Base-by-base conservation (phyloP, 2,797 vertebrate species). In the Lutjanus campechanus region DNA sequence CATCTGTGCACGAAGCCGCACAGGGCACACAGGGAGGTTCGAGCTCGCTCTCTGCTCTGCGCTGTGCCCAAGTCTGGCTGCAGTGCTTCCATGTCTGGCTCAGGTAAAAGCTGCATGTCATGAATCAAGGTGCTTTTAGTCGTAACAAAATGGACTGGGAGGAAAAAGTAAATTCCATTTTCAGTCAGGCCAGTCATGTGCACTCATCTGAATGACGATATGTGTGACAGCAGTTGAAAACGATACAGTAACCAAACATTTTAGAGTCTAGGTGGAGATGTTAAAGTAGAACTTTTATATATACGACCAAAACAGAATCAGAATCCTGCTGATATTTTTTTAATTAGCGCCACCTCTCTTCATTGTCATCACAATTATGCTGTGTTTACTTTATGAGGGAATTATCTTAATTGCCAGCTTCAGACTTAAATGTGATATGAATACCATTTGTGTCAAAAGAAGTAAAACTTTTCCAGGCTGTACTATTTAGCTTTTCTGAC, bases 91-190 rank as follows among this genome's bases (percentile, higher is more conserved):
- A 50, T n/a, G 29, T 58, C 25, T 36, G 46, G 49, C 68, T 73
- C 58, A 50, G 44, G 63, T 62, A n/a, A 61, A 84, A 63, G 43
- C 61, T 61, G 47, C 44, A 67, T 67, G 70, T 59, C 49, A 63
- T 40, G 7, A 29, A 73, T 76, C 63, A 50, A 51, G 63, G 64
- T 70, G 72, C 65, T 79, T 58, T 62, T 47, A 58, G 56, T 59
- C 61, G 16, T 47, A 55, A 77, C 43, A 79, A 73, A 72, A 73
- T 54, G 29, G 68, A 81, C 61, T 46, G 8, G 1, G 51, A 19
- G 40, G 16, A n/a, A 36, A 25, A 59, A 50, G 55, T 58, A 15
- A 55, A 82, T 51, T 47, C 29, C 17, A 22, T 73, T 63, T 70
- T 61, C 55, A 3, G 51, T 65, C 19, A 44, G 43, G 51, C 43